Evolutionary conservation across 1,140 invertebrate genomes (phyloP), one percentile per base, ranked within the genome.

Genomic region (Lethocerus indicus): DNA sequence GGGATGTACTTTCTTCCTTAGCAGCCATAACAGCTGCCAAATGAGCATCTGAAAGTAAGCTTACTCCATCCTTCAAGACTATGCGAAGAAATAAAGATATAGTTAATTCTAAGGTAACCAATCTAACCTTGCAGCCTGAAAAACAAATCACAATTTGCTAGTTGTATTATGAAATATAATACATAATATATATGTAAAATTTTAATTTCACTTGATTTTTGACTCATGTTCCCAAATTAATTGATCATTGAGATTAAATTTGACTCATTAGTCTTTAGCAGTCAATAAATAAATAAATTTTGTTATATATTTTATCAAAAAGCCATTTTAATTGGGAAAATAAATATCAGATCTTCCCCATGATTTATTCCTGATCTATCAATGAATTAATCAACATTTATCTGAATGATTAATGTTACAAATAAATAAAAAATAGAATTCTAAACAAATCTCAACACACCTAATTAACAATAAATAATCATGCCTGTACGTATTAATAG

Each of bases 51-150:
- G 71, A 62, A 53, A 82, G 58, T 61, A 71, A 64, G 63, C 69
- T 65, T 60, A 61, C 56, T 61, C 60, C 70, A 57, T 58, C 69
- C 62, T 59, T 71, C 48, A 71, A 66, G 2, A 71, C 70, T 51
- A 75, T 63, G 63, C 74, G 66, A 47, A 73, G 71, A 14, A 97
- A 61, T 21, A 98, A 64, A 47, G 84, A 76, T 49, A 90, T 75
- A 27, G 80, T 76, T 58, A 98, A 70, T 65, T 97, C 91, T 44
- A 96, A 69, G 0, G 93, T 97, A 1, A 95, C 83, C 13, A 97
- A 70, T 16, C 94, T 76, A 9, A 98, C 83, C 70, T 84, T 83
- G 58, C 73, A 75, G 43, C 76, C 78, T 76, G 58, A 40, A 60
- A 64, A 54, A 55, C 29, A 9, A 32, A 9, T 32, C n/a, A 32